Conservation (phyloP, 2,113 vertebrate species). For the Chionis minor region DNA sequence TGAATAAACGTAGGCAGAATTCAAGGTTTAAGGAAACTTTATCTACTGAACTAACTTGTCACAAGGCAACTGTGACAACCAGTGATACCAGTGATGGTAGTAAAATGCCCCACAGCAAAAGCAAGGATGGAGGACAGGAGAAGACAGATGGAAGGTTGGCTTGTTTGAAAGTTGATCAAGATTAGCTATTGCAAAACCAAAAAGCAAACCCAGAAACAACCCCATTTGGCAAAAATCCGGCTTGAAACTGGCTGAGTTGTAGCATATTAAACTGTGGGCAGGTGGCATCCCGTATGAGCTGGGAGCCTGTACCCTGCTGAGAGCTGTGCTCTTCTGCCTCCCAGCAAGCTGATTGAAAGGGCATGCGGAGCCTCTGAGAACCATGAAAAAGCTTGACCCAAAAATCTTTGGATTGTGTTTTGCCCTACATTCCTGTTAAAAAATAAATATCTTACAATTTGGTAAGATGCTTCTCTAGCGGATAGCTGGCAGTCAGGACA, state of each 20-base stretch:
- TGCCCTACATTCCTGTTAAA: background rate
- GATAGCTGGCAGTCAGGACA: background rate
- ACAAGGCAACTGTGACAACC: background rate
- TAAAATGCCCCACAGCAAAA: background rate
- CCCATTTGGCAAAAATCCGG: background rate
- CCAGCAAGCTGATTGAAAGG: background rate
- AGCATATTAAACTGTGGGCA: background rate
- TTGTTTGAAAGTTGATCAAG: background rate
- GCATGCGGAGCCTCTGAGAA: background rate
- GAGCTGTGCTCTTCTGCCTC: background rate
- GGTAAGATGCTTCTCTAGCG: background rate
- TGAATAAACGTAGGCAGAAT: background rate
- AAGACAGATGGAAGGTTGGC: background rate
- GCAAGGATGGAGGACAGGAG: background rate
- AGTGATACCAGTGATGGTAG: background rate
- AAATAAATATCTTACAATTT: background rate
- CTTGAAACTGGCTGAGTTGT: background rate
- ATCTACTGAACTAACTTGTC: background rate
- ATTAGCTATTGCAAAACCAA: background rate
- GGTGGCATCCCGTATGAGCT: background rate
- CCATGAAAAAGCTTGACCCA: background rate
- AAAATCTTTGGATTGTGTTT: background rate
- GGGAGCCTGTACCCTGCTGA: background rate
- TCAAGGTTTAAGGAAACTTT: background rate
- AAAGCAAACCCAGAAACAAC: background rate